A percentile compares a stretch with the other conserved stretches of the same genome.
Conservation (phyloP, 2,888 invertebrate genomes). For the Orthonychiurus folsomi region DNA sequence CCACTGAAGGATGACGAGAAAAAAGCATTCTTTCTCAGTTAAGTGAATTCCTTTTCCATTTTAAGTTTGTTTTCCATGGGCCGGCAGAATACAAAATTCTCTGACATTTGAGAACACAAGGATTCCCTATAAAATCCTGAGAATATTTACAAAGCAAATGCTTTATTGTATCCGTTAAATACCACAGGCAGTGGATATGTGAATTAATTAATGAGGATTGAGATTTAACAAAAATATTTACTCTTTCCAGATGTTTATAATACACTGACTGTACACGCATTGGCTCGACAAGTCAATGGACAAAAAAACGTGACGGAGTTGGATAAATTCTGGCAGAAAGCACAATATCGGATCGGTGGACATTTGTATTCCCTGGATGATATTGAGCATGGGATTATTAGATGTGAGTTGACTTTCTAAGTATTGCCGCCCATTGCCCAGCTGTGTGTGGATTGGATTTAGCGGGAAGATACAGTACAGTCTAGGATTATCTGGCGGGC, state of each 20-base stretch:
- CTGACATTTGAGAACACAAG: too few species aligned
- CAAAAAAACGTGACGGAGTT: constrained; percentile 44
- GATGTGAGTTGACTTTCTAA: constrained; percentile 40
- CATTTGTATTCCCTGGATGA: constrained; percentile 44
- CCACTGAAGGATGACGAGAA: constrained; percentile 20
- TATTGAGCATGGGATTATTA: constrained; percentile 46
- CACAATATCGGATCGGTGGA: constrained; percentile 44
- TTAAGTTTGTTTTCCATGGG: not conserved
- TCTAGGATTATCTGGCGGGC: too few species aligned
- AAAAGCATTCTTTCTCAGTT: constrained; percentile 38
- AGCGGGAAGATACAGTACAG: too few species aligned
- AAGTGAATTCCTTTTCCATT: too few species aligned
- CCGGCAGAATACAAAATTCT: not conserved
- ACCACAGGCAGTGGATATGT: too few species aligned
- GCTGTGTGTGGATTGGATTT: too few species aligned
- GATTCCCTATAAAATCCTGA: too few species aligned
- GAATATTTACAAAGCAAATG: too few species aligned
- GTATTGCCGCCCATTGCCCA: not conserved
- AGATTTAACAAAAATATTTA: too few species aligned
- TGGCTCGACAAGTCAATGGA: constrained; percentile 40
- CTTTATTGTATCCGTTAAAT: too few species aligned
- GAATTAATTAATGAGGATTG: too few species aligned
- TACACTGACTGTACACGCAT: constrained; percentile 44
- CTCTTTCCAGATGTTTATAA: constrained; percentile 46
- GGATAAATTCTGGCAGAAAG: constrained; percentile 45